Percentiles rank a stretch among this genome's conserved stretches.
These are phyloP conservation scores for Boleophthalmus pectinirostris DNA, from an alignment of 2,113 vertebrate genomes.

Conservation along the genomic window DNA sequence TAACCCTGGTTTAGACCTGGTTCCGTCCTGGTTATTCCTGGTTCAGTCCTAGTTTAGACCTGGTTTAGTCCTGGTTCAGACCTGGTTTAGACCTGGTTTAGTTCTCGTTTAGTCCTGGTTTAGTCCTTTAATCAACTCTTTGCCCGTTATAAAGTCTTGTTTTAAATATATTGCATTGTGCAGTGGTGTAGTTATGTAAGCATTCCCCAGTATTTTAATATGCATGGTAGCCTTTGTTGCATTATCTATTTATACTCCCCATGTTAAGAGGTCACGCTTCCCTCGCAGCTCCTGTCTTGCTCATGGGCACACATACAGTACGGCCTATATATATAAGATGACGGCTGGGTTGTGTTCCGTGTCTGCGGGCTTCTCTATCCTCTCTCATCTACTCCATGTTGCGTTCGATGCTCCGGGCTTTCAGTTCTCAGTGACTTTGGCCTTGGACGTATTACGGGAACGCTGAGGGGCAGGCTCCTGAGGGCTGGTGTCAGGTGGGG, in stretches of 20 bases:
- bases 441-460: conserved; percentile 45
- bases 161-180: too few relatives aligned
- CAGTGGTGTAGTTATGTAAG: too few relatives aligned
- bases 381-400: not conserved
- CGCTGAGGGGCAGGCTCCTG: conserved; percentile 37
- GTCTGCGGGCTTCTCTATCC: not conserved
- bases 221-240: not conserved
- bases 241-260: not conserved
- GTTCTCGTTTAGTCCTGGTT: too few relatives aligned
- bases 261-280: conserved; percentile 23
- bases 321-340: not conserved
- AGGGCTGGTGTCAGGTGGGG: conserved; percentile 58
- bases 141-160: not conserved
- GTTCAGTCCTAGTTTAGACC: too few relatives aligned
- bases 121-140: too few relatives aligned
- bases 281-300: conserved; percentile 31
- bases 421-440: conserved; percentile 51
- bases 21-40: too few relatives aligned
- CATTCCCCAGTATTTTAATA: too few relatives aligned
- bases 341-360: conserved; percentile 24
- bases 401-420: conserved; percentile 15
- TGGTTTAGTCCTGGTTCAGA: too few relatives aligned
- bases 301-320: not conserved
- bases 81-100: too few relatives aligned
- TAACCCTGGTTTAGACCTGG: too few relatives aligned